Conservation (phyloP, 2,113 vertebrate genomes). For the Tinamus guttatus region DNA sequence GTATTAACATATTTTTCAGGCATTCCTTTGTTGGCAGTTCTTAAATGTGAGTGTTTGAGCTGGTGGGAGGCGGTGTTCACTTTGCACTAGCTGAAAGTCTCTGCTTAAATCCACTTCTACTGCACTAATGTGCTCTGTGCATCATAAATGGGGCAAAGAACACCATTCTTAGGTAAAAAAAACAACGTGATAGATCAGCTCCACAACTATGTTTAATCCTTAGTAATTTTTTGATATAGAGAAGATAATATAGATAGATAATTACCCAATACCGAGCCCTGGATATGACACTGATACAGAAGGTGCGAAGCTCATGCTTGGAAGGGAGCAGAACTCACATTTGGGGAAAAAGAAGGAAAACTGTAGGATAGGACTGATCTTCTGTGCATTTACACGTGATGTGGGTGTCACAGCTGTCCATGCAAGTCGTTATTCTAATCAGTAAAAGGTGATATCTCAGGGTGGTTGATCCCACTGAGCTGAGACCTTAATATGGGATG, state of each 20-base stretch:
- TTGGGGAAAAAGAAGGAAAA: not conserved
- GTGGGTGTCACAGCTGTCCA: not conserved
- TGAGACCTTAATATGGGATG: not conserved
- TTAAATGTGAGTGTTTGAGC: not conserved
- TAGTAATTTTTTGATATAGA: not conserved
- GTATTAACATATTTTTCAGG: not conserved
- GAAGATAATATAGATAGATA: not conserved
- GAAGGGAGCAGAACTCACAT: not conserved
- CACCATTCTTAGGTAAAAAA: not conserved
- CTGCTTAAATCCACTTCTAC: not conserved
- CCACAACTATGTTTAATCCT: not conserved
- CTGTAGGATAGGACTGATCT: not conserved
- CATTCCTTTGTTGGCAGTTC: not conserved
- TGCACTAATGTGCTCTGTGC: not conserved
- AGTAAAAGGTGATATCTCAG: not conserved
- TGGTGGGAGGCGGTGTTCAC: not conserved
- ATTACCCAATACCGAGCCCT: not conserved
- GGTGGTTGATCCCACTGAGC: accelerated
- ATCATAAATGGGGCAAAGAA: not conserved
- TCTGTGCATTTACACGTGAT: not conserved
- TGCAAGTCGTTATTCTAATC: not conserved
- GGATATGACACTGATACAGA: not conserved
- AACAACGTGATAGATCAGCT: not conserved
- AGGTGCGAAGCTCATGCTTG: not conserved
- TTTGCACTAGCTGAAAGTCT: not conserved